These are phyloP conservation scores for Liopterus haemorrhoidalis DNA, from an alignment of 2,888 invertebrate genomes.

Conservation along the genomic window DNA sequence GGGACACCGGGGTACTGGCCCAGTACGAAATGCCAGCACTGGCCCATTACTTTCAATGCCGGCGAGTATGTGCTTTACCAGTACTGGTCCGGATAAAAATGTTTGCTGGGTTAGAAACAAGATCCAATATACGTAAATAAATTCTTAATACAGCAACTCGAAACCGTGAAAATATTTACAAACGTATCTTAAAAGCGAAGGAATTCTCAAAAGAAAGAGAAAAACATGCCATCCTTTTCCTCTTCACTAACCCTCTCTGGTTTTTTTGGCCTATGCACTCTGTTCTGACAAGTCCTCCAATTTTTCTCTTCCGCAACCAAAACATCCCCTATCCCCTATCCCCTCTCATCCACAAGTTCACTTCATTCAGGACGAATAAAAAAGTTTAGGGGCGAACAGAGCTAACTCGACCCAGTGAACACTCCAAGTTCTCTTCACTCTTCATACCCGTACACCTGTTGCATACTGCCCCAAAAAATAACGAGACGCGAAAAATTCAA, in stretches of 20 bases:
- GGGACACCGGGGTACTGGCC: too few relatives aligned
- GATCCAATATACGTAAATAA: too few relatives aligned
- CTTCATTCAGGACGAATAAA: slow-evolving; percentile 29
- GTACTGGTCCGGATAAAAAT: too few relatives aligned
- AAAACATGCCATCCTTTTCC: too few relatives aligned
- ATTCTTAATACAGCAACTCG: too few relatives aligned
- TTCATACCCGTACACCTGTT: slow-evolving; percentile 17
- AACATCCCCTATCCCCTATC: slow-evolving; percentile 18
- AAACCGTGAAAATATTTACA: neutral
- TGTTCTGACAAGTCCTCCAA: slow-evolving; percentile 43
- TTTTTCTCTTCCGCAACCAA: slow-evolving; percentile 41
- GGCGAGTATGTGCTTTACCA: too few relatives aligned
- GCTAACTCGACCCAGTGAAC: too few relatives aligned
- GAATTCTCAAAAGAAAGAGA: neutral
- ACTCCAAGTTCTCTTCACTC: too few relatives aligned
- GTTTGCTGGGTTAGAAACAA: too few relatives aligned
- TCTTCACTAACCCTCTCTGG: slow-evolving; percentile 13
- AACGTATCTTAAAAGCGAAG: neutral
- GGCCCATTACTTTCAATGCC: too few relatives aligned
- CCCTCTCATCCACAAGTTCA: neutral
- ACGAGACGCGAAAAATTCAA: slow-evolving; percentile 41
- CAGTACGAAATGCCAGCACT: too few relatives aligned
- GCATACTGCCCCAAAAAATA: slow-evolving; percentile 33
- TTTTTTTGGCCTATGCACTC: slow-evolving; percentile 42
- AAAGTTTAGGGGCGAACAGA: slow-evolving; percentile 34